Percentiles rank a stretch among this genome's conserved stretches.
These are phyloP conservation scores for Scopus umbretta DNA, from an alignment of 2,113 vertebrate genomes.

Conservation along the genomic window DNA sequence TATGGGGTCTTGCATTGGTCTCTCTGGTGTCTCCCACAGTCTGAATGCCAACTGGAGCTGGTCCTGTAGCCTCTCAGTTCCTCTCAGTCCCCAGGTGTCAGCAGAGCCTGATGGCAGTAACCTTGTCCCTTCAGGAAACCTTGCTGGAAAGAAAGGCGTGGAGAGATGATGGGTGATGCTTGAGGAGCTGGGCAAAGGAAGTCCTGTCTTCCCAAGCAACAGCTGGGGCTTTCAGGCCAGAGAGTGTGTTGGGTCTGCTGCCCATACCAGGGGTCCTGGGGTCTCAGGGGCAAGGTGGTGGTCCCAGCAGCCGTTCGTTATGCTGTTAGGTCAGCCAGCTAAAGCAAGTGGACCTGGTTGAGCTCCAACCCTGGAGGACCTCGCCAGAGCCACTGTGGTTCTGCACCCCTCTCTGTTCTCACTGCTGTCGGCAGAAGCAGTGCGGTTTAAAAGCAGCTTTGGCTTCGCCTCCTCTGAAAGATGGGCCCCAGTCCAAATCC, in stretches of 20 bases:
- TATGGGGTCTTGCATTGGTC: not conserved
- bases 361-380: not conserved
- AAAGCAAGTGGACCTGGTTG: not conserved
- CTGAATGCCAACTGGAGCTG: not conserved
- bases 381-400: not conserved
- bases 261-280: not conserved
- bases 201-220: rapidly evolving
- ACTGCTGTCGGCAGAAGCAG: rapidly evolving
- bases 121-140: not conserved
- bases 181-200: not conserved
- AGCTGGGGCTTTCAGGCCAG: not conserved
- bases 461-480: not conserved
- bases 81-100: not conserved
- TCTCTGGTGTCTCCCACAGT: not conserved
- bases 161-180: not conserved
- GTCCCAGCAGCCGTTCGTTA: not conserved
- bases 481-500: constrained; percentile 13
- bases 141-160: not conserved
- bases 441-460: not conserved
- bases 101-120: not conserved
- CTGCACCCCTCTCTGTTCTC: rapidly evolving
- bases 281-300: not conserved
- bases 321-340: not conserved
- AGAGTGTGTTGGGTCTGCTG: not conserved
- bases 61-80: not conserved